Conservation (phyloP, 1,140 invertebrate species). For the Scaptomyza graminum region DNA sequence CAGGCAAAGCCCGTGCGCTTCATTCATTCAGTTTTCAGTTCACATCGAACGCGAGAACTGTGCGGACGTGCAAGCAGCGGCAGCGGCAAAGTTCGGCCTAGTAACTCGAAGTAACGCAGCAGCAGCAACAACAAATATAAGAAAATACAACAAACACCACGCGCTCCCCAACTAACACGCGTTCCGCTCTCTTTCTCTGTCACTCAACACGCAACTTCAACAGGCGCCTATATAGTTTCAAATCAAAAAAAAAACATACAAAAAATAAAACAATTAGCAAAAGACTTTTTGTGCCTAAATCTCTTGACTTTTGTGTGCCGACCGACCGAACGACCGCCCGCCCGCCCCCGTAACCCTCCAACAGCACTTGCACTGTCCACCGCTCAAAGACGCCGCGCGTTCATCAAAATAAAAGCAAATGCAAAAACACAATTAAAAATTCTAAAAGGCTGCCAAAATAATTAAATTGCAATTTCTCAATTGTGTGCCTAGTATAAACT, state of each 20-base stretch:
- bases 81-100: constrained; percentile 47
- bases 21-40: constrained; percentile 63
- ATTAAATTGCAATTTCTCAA: constrained; percentile 49
- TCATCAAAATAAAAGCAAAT: constrained; percentile 24
- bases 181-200: constrained; percentile 33
- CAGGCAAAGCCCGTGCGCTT: constrained; percentile 38
- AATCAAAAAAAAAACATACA: constrained; percentile 11
- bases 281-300: constrained; percentile 29
- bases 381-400: constrained; percentile 25
- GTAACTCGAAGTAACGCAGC: constrained; percentile 27
- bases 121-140: constrained; percentile 6
- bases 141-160: constrained; percentile 13
- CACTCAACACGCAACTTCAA: constrained; percentile 38
- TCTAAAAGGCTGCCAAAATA: constrained; percentile 24
- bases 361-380: constrained; percentile 20
- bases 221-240: constrained; percentile 28
- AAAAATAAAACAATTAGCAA: constrained; percentile 18
- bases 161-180: constrained; percentile 40
- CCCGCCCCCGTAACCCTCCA: neutral
- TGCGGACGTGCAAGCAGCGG: constrained; percentile 66
- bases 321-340: neutral
- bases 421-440: constrained; percentile 22
- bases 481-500: constrained; percentile 57
- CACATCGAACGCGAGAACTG: constrained; percentile 74
- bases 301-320: constrained; percentile 15